Conservation (phyloP, 2,113 vertebrate species). For the Origma solitaria region DNA sequence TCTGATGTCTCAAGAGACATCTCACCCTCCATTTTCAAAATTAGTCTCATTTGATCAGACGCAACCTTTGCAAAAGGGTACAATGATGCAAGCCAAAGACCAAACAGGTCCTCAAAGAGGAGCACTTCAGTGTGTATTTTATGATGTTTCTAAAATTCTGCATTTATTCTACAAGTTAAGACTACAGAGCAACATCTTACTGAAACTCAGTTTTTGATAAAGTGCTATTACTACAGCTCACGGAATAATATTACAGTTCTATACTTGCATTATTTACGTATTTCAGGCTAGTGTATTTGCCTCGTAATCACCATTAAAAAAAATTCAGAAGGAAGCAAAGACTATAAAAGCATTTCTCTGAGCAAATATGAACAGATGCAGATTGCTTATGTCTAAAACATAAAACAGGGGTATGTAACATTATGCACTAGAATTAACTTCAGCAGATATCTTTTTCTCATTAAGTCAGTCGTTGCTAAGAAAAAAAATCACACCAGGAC, state of each 20-base stretch:
- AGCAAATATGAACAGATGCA: background rate
- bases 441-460: background rate
- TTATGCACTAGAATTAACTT: background rate
- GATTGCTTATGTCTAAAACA: background rate
- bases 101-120: background rate
- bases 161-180: background rate
- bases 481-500: background rate
- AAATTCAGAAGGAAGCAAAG: background rate
- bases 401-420: background rate
- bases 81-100: background rate
- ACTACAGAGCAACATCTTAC: background rate
- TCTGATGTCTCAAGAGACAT: background rate
- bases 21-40: background rate
- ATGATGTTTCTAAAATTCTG: background rate
- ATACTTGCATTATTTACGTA: background rate
- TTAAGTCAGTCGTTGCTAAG: background rate
- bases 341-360: background rate
- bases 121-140: background rate
- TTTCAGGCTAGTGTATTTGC: background rate
- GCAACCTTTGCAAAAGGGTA: background rate
- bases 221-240: background rate
- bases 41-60: background rate
- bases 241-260: background rate
- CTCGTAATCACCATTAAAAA: background rate
- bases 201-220: background rate